Evolutionary conservation across 2,888 invertebrate species (phyloP), one percentile per base, ranked within the genome.

Genomic region (Oscheius sp.): DNA sequence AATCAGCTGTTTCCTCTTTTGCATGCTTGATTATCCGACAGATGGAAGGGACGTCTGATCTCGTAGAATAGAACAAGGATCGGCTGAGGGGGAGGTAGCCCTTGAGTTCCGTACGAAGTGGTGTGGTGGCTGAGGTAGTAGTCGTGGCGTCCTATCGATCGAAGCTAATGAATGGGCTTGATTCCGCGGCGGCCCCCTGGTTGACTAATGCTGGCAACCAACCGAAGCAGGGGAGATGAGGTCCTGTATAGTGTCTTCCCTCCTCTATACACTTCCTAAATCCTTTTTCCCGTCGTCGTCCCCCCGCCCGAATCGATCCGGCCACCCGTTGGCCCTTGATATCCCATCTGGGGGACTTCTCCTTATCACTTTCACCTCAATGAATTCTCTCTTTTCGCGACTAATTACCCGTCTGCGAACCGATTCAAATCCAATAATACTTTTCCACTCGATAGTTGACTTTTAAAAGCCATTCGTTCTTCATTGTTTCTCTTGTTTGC

Each of bases 111-210:
- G 50, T 50, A 41, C 26, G 26, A n/a, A 20, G 50, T 17, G 41
- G 20, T 14, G 12, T 41, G 41, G 12, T 41, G 49, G 22, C 22
- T 20, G 36, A 32, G 56, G 36, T 56, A 33, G 38, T 33, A 17
- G 36, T 33, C 56, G 36, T 33, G 30, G 22, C 36, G 33, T 17
- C 36, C 38, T 56, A 56, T 56, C 56, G 56, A 56, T 56, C 36
- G 36, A 33, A 8, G 14, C 56, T 56, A 56, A 56, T 56, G 33
- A 54, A 54, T 54, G 54, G 56, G 33, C 56, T 56, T 56, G 56
- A 56, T 56, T 56, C 56, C 54, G 54, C 54, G 54, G 14, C 30
- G 54, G 32, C 32, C 54, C 22, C 33, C 56, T 6, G 33, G 33
- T 33, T 50, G 50, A 50, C 50, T 50, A 50, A 50, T 50, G 50